Percentiles rank a stretch among this genome's conserved stretches.
Conservation (phyloP, 2,888 invertebrate species). For the Dichetophora obliterata region DNA sequence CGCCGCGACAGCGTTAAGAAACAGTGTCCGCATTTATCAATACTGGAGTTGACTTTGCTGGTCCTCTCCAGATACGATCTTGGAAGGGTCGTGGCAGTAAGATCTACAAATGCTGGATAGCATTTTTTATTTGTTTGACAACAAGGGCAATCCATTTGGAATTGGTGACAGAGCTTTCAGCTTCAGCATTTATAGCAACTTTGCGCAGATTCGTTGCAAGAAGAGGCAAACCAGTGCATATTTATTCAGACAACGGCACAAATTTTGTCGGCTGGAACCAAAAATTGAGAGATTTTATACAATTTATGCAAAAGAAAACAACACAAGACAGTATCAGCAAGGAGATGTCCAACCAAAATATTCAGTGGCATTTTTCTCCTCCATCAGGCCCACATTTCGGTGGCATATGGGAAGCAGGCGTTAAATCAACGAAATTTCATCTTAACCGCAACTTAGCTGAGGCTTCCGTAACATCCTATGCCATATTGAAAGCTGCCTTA, state of each 20-base stretch:
- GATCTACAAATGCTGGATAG: conserved; percentile 41
- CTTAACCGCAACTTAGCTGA: conserved; percentile 54
- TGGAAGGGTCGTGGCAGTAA: too few relatives aligned
- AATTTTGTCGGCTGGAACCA: conserved; percentile 46
- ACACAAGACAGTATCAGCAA: conserved; percentile 28
- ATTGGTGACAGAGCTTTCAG: conserved; percentile 42
- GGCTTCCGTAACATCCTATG: conserved; percentile 51
- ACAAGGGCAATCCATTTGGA: conserved; percentile 45
- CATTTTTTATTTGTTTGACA: conserved; percentile 41
- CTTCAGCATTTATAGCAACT: conserved; percentile 53
- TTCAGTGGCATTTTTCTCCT: too few relatives aligned
- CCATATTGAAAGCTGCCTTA: conserved; percentile 59
- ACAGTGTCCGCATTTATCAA: conserved; percentile 32
- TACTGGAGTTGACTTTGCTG: conserved; percentile 42
- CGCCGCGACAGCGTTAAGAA: conserved; percentile 10
- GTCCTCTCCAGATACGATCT: conserved; percentile 37
- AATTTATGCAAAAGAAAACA: conserved; percentile 21
- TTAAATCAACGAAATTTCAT: too few relatives aligned
- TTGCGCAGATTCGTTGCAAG: conserved; percentile 51
- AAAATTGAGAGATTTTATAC: conserved; percentile 36
- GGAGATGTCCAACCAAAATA: conserved; percentile 37
- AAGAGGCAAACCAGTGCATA: too few relatives aligned
- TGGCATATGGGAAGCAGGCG: too few relatives aligned
- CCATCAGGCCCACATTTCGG: too few relatives aligned
- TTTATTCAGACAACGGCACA: not conserved